Evolutionary conservation across 2,113 vertebrate species (phyloP), one percentile per base, ranked within the genome.

Genomic region (Crotalus viridis): DNA sequence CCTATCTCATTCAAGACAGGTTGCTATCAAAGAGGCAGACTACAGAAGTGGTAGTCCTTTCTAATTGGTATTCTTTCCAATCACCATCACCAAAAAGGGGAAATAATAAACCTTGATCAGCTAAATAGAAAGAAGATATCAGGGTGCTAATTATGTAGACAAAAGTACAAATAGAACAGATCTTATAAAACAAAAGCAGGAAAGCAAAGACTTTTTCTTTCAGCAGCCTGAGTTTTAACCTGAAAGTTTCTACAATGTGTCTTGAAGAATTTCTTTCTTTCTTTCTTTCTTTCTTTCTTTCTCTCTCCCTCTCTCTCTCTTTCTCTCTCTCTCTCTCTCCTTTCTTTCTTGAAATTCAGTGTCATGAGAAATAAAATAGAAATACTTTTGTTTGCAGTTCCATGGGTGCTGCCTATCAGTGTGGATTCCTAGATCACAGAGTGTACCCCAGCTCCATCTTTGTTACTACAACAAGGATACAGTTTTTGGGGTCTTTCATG

Each of bases 71-170:
- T 89, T 22, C 89, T 95, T 92, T 54, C 89, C 90, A 91, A 51
- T 54, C 85, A 90, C 54, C 46, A 43, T 91, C 89, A 33, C 92
- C 94, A 24, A 17, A 19, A 95, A 94, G 51, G 93, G 93, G 89
- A 91, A 61, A 94, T 69, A 96, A 87, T 74, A 57, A 69, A 69
- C 28, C 94, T 74, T 55, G 74, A n/a, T 93, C 92, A 52, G 81
- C 93, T 91, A 74, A 33, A 28, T 21, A 51, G 19, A 46, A 52
- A 55, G 85, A 81, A 55, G 89, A 92, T 85, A 87, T 94, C 87
- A 93, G 48, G 91, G 91, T 95, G 86, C 93, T 95, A 94, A 96
- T 96, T 95, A 96, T 52, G 28, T 74, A 93, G 91, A 94, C 90
- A 93, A 91, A 95, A 96, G 81, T 92, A 89, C 91, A 95, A 95